Conservation (phyloP, 2,888 invertebrate genomes). For the Sesamia inferens region DNA sequence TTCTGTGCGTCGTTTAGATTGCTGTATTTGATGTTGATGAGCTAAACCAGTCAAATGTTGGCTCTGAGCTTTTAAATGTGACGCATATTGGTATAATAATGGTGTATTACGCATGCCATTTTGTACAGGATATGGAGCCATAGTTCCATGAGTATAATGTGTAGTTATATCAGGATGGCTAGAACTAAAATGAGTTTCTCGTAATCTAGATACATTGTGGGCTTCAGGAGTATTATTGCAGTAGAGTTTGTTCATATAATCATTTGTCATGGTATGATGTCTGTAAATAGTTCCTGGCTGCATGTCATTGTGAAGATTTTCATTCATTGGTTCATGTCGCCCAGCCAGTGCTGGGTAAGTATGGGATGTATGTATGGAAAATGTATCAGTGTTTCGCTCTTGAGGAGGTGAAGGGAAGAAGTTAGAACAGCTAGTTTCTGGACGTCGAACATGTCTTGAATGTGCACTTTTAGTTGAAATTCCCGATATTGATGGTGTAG, state of each 20-base stretch:
- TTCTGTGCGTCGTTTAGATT: constrained; percentile 80
- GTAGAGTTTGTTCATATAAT: constrained; percentile 86
- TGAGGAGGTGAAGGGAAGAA: constrained; percentile 87
- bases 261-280: constrained; percentile 85
- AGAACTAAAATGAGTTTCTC: constrained; percentile 88
- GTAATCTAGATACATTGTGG: constrained; percentile 82
- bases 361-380: constrained; percentile 86
- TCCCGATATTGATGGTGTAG: constrained; percentile 88
- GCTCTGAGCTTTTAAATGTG: constrained; percentile 86
- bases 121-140: constrained; percentile 75
- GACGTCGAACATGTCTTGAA: constrained; percentile 88
- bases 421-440: constrained; percentile 86
- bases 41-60: constrained; percentile 83
- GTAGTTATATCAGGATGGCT: constrained; percentile 88
- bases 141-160: constrained; percentile 79
- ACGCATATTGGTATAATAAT: constrained; percentile 87
- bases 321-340: constrained; percentile 76
- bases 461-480: constrained; percentile 84
- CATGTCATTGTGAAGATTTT: constrained; percentile 78
- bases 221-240: constrained; percentile 81
- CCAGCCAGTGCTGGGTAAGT: constrained; percentile 84
- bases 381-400: constrained; percentile 84
- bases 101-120: constrained; percentile 83
- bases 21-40: constrained; percentile 83
- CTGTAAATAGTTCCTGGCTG: constrained; percentile 78